Percentiles rank a stretch among this genome's conserved stretches.
Conservation (phyloP, 2,113 vertebrate genomes). For the Alosa alosa region DNA sequence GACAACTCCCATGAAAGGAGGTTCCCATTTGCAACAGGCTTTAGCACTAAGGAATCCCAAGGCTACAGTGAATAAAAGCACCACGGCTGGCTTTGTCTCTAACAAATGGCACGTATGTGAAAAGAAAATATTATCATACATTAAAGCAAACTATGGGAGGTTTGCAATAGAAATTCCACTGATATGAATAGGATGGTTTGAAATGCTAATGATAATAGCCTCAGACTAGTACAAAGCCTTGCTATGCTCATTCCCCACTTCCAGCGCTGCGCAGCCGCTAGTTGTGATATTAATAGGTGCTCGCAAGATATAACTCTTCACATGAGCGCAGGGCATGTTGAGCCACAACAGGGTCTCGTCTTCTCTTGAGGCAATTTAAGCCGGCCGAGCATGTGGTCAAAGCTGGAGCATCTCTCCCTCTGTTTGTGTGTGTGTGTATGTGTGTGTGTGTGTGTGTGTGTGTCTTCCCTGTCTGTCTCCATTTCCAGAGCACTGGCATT, state of each 20-base stretch:
- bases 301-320: background rate
- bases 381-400: conserved; percentile 44
- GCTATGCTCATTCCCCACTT: background rate
- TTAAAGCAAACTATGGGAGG: background rate
- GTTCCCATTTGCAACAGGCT: background rate
- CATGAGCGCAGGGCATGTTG: background rate
- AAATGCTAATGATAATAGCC: background rate
- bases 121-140: background rate
- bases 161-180: background rate
- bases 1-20: background rate
- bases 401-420: conserved; percentile 39
- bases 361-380: conserved; percentile 17
- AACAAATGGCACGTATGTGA: background rate
- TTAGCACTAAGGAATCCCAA: background rate
- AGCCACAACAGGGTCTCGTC: background rate
- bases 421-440: conserved; percentile 1
- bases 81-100: background rate
- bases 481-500: conserved; percentile 2
- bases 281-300: background rate
- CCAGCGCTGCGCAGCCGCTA: background rate
- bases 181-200: background rate
- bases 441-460: background rate
- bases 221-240: background rate
- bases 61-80: background rate
- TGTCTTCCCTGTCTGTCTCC: conserved; percentile 5